Evolutionary conservation across 2,113 vertebrate species (phyloP).

Genomic region (Pteropus alecto): DNA sequence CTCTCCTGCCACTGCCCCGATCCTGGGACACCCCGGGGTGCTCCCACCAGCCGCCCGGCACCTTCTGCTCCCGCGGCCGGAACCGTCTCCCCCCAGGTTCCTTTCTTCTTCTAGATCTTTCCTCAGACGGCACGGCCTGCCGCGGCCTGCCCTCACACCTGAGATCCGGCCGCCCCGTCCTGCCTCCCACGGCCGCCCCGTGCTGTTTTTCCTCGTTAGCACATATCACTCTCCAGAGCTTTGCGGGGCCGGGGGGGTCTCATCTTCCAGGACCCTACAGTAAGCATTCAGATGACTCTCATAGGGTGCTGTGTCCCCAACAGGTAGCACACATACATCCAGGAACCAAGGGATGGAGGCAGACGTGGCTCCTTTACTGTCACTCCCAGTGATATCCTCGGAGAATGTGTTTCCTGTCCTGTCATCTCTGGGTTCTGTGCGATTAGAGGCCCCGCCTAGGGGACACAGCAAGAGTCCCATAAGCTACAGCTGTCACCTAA

Average conservation of each 20-base stretch:
- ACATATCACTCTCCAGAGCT: not conserved
- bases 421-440: not conserved
- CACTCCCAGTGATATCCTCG: not conserved
- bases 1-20: not conserved
- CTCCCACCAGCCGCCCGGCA: no score
- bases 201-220: no score
- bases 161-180: no score
- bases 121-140: not conserved
- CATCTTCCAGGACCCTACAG: not conserved
- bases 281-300: not conserved
- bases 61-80: not conserved
- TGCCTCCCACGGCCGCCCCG: no score
- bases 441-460: not conserved
- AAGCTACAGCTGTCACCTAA: not conserved
- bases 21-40: not conserved
- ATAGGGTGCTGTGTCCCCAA: not conserved
- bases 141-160: not conserved
- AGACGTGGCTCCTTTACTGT: accelerated
- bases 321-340: no score
- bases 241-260: not conserved
- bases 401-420: not conserved
- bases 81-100: not conserved
- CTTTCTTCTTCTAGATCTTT: not conserved
- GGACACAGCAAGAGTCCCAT: not conserved
- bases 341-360: no score